Evolutionary conservation across 2,888 invertebrate species (phyloP), one percentile per base, ranked within the genome.

Genomic region (Epirrhoe alternata): DNA sequence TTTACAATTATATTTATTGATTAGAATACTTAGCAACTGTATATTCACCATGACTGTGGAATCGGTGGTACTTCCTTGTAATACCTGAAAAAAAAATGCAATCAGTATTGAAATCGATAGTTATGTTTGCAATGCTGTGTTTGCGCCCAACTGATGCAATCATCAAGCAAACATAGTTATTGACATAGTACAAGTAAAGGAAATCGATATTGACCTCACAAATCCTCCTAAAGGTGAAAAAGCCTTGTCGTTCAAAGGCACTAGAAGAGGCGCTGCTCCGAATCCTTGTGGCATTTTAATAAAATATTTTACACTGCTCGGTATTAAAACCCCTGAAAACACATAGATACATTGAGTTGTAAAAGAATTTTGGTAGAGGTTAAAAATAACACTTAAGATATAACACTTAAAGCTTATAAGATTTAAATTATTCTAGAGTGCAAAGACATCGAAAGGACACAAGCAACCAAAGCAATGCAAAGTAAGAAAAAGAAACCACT

Each of bases 51-150:
- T 7, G 86, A 76, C 59, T 85, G 90, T 12, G 91, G 92, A 33
- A 92, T 91, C 6, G 92, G 90, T 14, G 92, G 92, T 1, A 92
- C 90, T 83, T 92, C 90, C 74, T 92, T 92, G 75, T 92, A 92
- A 74, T 90, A 92, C 74, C 92, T 92, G 83, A 61, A 83, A 86
- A 5, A n/a, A 61, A 8, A 45, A 16, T 55, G n/a, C 59, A 54
- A 24, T 24, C 24, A 24, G 24, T 54, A 24, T 42, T 42, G 12
- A 42, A 42, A 12, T 2, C 38, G 38, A 12, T 12, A 10, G 10
- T 1, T 38, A 38, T 24, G 24, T 24, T 38, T 38, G 10, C 7
- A 8, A 8, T 8, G 8, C 24, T 24, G 24, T 24, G 35, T 7
- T 42, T 12, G 12, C 56, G 58, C 10, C 16, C n/a, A 47, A 47